Percentiles rank a stretch among this genome's conserved stretches.
phyloP scores from a whole-genome alignment of 2,113 vertebrate species.

The Seriola quinqueradiata region DNA sequence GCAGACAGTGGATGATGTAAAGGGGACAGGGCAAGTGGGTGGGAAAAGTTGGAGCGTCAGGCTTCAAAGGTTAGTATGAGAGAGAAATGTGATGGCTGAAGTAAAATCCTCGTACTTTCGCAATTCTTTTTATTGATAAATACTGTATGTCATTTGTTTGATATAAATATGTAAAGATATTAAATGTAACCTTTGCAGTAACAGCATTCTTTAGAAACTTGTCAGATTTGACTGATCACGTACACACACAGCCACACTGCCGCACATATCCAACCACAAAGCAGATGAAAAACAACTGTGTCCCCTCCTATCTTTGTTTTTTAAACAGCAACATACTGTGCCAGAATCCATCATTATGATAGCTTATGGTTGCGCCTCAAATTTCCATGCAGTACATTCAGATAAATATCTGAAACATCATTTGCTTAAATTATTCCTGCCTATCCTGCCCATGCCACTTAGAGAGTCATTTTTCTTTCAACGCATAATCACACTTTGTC shows the following conservation, averaged over 20 bases:
- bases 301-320: conserved; percentile 35
- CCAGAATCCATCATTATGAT: conserved; percentile 50
- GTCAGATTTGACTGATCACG: conserved; percentile 64
- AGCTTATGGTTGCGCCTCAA: conserved; percentile 29
- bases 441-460: background rate
- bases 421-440: conserved; percentile 37
- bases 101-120: background rate
- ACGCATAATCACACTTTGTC: conserved; percentile 14
- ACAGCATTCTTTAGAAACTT: conserved; percentile 16
- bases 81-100: background rate
- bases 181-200: conserved; percentile 47
- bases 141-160: conserved; percentile 6
- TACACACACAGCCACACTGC: conserved; percentile 18
- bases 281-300: conserved; percentile 32
- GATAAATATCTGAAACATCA: conserved; percentile 28
- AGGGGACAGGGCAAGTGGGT: background rate
- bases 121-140: conserved; percentile 6
- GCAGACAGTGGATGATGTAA: conserved; percentile 21
- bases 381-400: conserved; percentile 20
- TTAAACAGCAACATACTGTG: conserved; percentile 13
- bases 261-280: background rate
- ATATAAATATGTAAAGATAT: conserved; percentile 34
- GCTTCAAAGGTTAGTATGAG: background rate
- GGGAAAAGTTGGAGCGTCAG: background rate
- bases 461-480: conserved; percentile 20